phyloP scores from a whole-genome alignment of 2,888 invertebrate species.

The Caenorhabditis panamensis region DNA sequence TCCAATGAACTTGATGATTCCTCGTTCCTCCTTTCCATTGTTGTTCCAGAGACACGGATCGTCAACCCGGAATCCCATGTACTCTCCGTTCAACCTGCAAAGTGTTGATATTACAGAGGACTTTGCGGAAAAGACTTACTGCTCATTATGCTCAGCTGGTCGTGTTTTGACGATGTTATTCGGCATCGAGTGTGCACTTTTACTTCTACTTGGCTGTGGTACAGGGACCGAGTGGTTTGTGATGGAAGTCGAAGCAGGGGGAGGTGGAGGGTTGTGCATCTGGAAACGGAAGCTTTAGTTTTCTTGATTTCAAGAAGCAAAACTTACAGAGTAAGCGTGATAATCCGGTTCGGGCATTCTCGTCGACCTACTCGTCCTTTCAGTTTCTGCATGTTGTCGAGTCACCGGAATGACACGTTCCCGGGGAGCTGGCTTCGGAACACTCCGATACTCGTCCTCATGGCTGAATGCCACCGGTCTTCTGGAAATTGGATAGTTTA shows the following conservation, averaged over 20 bases:
- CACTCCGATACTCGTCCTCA: constrained; percentile 18
- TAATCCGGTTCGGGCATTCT: constrained; percentile 26
- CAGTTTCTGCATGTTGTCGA: constrained; percentile 24
- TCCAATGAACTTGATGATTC: constrained; percentile 84
- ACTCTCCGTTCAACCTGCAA: constrained; percentile 60
- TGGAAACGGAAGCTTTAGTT: neutral
- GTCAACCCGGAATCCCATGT: constrained; percentile 77
- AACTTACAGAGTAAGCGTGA: constrained; percentile 18
- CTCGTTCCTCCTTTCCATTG: constrained; percentile 82
- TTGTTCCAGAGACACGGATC: constrained; percentile 84
- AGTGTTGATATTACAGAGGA: neutral
- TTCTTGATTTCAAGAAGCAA: neutral
- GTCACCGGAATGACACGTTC: constrained; percentile 49
- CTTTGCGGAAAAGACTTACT: constrained; percentile 20
- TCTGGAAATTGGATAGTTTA: constrained; percentile 22
- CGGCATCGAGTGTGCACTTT: constrained; percentile 62
- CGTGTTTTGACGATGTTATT: neutral
- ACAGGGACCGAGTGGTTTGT: neutral
- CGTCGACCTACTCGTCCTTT: constrained; percentile 28
- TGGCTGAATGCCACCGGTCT: constrained; percentile 24
- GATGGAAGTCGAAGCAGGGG: constrained; percentile 12
- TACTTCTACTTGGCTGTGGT: constrained; percentile 62
- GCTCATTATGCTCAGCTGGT: constrained; percentile 37
- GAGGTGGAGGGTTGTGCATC: constrained; percentile 1
- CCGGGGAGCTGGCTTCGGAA: constrained; percentile 29